A percentile compares a stretch with the other conserved stretches of the same genome.
Conservation (phyloP, 1,140 invertebrate genomes). For the Drosophila funebris region DNA sequence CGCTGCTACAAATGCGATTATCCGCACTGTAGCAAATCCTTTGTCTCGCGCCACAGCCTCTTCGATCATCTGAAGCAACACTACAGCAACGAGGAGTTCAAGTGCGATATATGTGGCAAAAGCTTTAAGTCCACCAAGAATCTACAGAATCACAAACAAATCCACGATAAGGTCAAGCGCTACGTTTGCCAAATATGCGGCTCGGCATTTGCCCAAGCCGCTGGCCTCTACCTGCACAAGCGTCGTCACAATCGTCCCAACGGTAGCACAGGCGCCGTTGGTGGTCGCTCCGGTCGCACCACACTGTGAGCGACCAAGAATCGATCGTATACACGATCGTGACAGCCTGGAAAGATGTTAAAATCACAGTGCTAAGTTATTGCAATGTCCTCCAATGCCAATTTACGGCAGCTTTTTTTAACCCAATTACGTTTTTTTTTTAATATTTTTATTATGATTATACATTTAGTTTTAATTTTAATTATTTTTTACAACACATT, state of each 20-base stretch:
- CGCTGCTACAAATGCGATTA: constrained; percentile 73
- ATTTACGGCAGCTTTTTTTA: constrained; percentile 33
- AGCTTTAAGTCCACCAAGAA: constrained; percentile 78
- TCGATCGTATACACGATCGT: background rate
- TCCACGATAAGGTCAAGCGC: constrained; percentile 84
- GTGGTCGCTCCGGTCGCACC: constrained; percentile 51
- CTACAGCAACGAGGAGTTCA: constrained; percentile 84
- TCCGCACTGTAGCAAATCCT: constrained; percentile 76
- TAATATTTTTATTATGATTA: constrained; percentile 6
- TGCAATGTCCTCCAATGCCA: constrained; percentile 36
- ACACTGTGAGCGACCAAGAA: constrained; percentile 49
- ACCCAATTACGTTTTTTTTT: background rate
- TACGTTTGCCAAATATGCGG: constrained; percentile 83
- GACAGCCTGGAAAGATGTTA: background rate
- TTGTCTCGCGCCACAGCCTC: constrained; percentile 84
- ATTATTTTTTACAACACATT: background rate
- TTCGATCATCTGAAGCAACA: constrained; percentile 84
- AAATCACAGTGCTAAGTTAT: constrained; percentile 25
- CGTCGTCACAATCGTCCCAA: constrained; percentile 83
- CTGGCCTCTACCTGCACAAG: constrained; percentile 84
- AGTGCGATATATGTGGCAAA: constrained; percentile 84
- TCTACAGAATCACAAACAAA: constrained; percentile 80
- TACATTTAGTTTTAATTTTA: constrained; percentile 2
- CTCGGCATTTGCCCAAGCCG: constrained; percentile 84
- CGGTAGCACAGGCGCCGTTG: constrained; percentile 56